Percentiles rank a stretch among this genome's conserved stretches.
phyloP scores from a whole-genome alignment of 2,113 vertebrate species.

The Oncorhynchus gorbuscha region DNA sequence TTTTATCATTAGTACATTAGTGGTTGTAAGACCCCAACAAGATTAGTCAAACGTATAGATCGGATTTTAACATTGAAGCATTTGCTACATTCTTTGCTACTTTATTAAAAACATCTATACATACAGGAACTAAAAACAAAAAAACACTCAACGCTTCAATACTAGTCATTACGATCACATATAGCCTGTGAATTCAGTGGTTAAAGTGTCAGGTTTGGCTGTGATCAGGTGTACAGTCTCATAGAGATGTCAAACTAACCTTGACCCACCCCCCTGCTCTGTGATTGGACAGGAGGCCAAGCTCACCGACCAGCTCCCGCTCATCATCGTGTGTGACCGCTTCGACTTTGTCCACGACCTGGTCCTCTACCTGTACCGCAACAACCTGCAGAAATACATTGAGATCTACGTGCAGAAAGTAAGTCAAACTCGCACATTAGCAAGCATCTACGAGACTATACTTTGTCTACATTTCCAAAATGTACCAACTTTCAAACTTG shows the following conservation, averaged over 20 bases:
- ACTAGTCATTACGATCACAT: background rate
- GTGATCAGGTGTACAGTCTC: background rate
- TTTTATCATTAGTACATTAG: background rate
- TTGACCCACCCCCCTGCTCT: background rate
- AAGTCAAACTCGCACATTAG: constrained; percentile 34
- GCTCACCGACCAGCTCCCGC: constrained; percentile 94
- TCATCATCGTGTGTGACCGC: constrained; percentile 97
- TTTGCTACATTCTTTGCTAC: background rate
- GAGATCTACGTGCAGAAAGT: constrained; percentile 99
- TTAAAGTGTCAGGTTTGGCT: constrained; percentile 33
- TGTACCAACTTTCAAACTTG: too few relatives aligned
- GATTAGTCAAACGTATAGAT: constrained; percentile 17
- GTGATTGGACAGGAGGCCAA: constrained; percentile 88
- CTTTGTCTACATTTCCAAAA: too few relatives aligned
- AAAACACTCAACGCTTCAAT: background rate
- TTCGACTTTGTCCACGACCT: constrained; percentile 98
- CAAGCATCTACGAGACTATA: background rate
- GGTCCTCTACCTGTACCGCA: constrained; percentile 97
- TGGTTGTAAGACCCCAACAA: background rate
- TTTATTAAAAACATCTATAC: background rate
- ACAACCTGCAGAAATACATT: constrained; percentile 98
- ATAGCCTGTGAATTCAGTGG: background rate
- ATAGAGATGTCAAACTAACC: constrained; percentile 11
- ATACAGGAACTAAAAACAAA: background rate
- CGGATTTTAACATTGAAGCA: background rate